Base-by-base conservation (phyloP, 2,888 invertebrate genomes). In the Eilema caniola region DNA sequence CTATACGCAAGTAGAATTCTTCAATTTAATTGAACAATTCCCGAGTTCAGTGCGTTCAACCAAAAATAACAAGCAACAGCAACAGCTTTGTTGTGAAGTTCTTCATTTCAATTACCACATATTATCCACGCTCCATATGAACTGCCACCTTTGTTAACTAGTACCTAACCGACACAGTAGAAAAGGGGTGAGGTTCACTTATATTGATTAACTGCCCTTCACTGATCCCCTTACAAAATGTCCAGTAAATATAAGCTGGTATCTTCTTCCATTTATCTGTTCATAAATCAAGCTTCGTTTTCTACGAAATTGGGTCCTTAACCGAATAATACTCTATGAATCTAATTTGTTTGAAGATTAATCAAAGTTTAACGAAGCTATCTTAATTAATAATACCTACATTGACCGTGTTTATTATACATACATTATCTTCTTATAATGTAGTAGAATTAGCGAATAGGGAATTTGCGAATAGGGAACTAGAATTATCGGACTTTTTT, bases 191-290 rank as follows among this genome's bases (percentile, higher is more conserved):
- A n/a, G 31, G 53, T 14, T 41, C 25, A 65, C 65, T 69, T 61
- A 61, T 59, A 24, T 61, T 65, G 69, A 69, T 69, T 65, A 61
- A 61, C 60, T 65, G 61, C 65, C 25, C 31, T 60, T 33, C 33
- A 61, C 23, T 25, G 53, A 69, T 64, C 69, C 24, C 14, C 60
- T 64, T 31, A 69, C n/a, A 60, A 61, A 65, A 65, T 65, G 56
- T 68, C 56, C 57, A 62, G 68, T 41, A 41, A 67, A 62, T 68
- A 68, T 67, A 53, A 53, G 47, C 16, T 12, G n/a, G 61, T 62
- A 62, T 41, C 41, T 60, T 62, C 24, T 37, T 33, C 16, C n/a
- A 67, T 67, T 37, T 16, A 53, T 25, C 37, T 25, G 23, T 47
- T 69, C 16, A 56, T 69, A 64, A 69, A 69, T 65, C 53, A 64